These are phyloP conservation scores for Trichoplusia ni DNA, from an alignment of 1,140 invertebrate species.

Conservation along the genomic window DNA sequence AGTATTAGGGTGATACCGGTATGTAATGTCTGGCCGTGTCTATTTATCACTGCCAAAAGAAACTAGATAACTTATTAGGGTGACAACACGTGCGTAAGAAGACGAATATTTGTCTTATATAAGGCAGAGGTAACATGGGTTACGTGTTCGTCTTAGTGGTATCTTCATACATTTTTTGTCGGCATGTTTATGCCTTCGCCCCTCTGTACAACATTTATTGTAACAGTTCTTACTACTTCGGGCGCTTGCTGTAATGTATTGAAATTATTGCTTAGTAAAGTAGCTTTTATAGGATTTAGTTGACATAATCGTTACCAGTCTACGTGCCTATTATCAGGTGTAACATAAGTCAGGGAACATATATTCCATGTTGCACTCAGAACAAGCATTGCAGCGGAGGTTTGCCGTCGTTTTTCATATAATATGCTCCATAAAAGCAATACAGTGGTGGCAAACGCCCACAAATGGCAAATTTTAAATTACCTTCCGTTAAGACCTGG, in stretches of 20 bases:
- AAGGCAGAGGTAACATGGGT: slow-evolving; percentile 23
- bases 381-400: background rate
- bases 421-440: slow-evolving; percentile 26
- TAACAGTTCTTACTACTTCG: background rate
- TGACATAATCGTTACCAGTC: no score
- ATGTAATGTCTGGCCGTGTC: slow-evolving; percentile 39
- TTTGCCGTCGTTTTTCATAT: slow-evolving; percentile 16
- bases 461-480: slow-evolving; percentile 51
- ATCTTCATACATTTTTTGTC: background rate
- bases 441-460: slow-evolving; percentile 12
- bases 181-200: background rate
- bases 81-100: slow-evolving; percentile 29
- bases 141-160: slow-evolving; percentile 10
- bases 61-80: slow-evolving; percentile 46
- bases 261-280: no score
- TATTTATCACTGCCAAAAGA: slow-evolving; percentile 46
- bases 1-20: slow-evolving; percentile 13
- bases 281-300: no score
- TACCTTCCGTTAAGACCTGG: slow-evolving; percentile 64
- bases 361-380: background rate
- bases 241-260: no score
- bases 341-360: background rate
- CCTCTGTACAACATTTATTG: background rate
- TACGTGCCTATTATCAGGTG: no score
- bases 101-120: slow-evolving; percentile 41